Conservation (phyloP, 2,888 invertebrate genomes). For the Platycnemis pennipes region DNA sequence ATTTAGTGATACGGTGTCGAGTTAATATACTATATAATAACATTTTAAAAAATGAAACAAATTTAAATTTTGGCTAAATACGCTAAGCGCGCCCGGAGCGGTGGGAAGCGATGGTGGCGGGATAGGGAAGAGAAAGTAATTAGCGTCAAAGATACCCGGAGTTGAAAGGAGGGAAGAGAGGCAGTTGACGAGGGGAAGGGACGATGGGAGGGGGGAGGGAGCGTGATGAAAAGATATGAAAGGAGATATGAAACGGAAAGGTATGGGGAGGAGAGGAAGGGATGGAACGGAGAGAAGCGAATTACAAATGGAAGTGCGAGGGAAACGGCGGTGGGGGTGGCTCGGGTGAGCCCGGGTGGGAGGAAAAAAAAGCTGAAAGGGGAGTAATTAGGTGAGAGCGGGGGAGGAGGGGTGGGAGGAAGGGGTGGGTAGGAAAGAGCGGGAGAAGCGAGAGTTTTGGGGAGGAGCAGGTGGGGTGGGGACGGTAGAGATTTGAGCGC, state of each 20-base stretch:
- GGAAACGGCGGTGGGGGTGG: background rate
- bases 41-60: background rate
- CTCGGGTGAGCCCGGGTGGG: background rate
- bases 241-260: background rate
- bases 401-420: background rate
- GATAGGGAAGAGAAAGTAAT: background rate
- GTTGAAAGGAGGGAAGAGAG: background rate
- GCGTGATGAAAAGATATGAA: background rate
- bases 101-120: background rate
- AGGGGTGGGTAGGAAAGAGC: background rate
- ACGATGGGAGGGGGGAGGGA: background rate
- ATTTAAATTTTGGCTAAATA: background rate
- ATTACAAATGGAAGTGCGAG: background rate
- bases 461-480: background rate
- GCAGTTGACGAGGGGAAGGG: background rate
- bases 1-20: background rate
- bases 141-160: slow-evolving; percentile 16
- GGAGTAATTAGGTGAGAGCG: slow-evolving; percentile 40
- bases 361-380: slow-evolving; percentile 29
- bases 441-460: background rate
- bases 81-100: background rate
- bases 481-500: slow-evolving; percentile 30
- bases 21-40: too few species aligned
- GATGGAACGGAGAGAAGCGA: background rate
- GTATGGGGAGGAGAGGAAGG: background rate